Evolutionary conservation across 1,140 invertebrate species (phyloP).

Genomic region (Ostrea denselamellosa): DNA sequence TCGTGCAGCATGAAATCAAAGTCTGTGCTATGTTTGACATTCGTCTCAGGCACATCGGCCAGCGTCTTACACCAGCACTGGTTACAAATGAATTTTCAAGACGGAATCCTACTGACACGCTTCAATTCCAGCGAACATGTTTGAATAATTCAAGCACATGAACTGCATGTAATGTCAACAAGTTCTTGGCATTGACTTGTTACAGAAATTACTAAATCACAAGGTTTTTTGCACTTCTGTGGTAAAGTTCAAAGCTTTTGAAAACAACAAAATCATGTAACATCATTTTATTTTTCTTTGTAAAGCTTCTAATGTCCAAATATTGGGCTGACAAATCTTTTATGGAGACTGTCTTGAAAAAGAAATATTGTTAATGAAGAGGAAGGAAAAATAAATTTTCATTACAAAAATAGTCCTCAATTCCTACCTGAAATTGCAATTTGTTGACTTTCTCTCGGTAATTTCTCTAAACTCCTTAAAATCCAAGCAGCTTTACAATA

Average conservation of each 20-base stretch:
- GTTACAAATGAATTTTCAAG: conserved; percentile 15
- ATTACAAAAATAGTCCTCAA: not conserved
- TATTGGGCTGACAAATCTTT: too few species aligned
- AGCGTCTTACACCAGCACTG: not conserved
- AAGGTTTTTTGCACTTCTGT: too few species aligned
- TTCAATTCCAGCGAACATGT: conserved; percentile 22
- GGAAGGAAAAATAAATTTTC: too few species aligned
- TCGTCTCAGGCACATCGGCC: conserved; percentile 17
- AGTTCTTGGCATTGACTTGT: conserved; percentile 16
- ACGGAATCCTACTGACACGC: not conserved
- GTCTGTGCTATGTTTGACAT: conserved; percentile 20
- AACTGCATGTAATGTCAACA: conserved; percentile 31
- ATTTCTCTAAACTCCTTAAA: not conserved
- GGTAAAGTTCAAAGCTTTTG: too few species aligned
- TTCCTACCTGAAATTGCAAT: conserved; percentile 7
- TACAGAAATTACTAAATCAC: too few species aligned
- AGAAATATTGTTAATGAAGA: too few species aligned
- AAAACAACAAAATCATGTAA: too few species aligned
- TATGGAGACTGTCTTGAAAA: too few species aligned
- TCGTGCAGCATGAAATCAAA: conserved; percentile 12
- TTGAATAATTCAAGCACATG: conserved; percentile 21
- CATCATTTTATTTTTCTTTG: too few species aligned
- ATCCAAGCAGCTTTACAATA: not conserved
- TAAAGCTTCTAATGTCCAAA: too few species aligned
- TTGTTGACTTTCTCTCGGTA: not conserved